A percentile compares a stretch with the other conserved stretches of the same genome.
Evolutionary conservation across 2,888 invertebrate species (phyloP).

Genomic region (Frankliniella fusca): DNA sequence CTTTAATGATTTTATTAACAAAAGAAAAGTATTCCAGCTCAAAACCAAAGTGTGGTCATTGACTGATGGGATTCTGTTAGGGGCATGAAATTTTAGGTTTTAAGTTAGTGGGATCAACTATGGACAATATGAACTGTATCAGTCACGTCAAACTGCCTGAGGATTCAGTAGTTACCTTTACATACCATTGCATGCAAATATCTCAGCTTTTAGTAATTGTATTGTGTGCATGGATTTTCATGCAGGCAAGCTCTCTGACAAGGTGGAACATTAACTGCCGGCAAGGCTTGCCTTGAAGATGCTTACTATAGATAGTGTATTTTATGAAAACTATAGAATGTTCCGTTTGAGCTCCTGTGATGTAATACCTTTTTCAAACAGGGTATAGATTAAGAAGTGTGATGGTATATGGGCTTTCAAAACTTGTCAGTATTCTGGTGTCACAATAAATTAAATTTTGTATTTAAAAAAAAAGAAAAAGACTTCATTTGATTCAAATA

Average conservation of each 20-base stretch:
- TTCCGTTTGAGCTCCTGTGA: neutral
- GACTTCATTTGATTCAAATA: neutral
- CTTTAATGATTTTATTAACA: neutral
- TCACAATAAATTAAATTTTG: neutral
- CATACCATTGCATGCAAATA: neutral
- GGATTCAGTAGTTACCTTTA: neutral
- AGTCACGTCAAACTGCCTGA: neutral
- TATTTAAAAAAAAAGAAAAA: neutral
- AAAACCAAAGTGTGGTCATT: no score
- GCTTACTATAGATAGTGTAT: neutral
- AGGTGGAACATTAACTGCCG: neutral
- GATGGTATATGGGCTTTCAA: neutral
- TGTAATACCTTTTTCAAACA: neutral
- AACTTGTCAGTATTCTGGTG: constrained; percentile 4
- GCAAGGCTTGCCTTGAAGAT: neutral
- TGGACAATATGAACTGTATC: neutral
- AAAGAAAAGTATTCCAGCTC: neutral
- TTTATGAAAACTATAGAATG: neutral
- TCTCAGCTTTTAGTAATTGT: neutral
- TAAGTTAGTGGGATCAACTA: neutral
- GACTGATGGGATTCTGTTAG: no score
- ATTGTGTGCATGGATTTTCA: neutral
- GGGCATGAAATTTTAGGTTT: neutral
- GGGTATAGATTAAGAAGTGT: neutral
- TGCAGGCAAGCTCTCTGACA: neutral